These are phyloP conservation scores for Calameuta filiformis DNA, from an alignment of 2,888 invertebrate species.

Conservation along the genomic window DNA sequence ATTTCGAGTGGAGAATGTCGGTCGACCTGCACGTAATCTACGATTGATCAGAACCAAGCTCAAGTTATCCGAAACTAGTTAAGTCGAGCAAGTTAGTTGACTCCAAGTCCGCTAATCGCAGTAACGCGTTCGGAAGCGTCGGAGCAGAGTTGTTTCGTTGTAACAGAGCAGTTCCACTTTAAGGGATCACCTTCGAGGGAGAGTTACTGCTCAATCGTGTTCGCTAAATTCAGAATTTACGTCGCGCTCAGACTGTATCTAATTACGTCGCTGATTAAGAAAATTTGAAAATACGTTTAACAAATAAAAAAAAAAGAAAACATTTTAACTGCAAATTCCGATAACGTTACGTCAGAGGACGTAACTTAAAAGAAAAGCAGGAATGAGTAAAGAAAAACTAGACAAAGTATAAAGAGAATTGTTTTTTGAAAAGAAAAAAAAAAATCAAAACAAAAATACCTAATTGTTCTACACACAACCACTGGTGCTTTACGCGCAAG, in stretches of 20 bases:
- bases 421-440: no score
- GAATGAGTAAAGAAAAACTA: no score
- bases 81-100: slow-evolving; percentile 41
- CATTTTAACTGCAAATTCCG: no score
- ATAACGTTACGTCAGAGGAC: background rate
- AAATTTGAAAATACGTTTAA: background rate
- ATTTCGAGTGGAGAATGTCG: slow-evolving; percentile 40
- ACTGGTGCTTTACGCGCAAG: background rate
- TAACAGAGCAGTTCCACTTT: background rate
- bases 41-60: slow-evolving; percentile 40
- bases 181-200: background rate
- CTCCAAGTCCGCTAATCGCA: slow-evolving; percentile 15
- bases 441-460: no score
- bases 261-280: background rate
- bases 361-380: no score
- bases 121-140: slow-evolving; percentile 13
- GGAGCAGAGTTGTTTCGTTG: background rate
- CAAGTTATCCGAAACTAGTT: slow-evolving; percentile 44
- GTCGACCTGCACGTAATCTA: slow-evolving; percentile 43
- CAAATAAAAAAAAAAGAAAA: background rate
- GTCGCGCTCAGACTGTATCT: background rate
- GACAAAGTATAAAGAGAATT: no score
- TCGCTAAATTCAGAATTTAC: background rate
- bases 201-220: background rate
- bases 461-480: background rate